Evolutionary conservation across 2,797 vertebrate genomes (phyloP).

Genomic region (Pogonophryne albipinna): DNA sequence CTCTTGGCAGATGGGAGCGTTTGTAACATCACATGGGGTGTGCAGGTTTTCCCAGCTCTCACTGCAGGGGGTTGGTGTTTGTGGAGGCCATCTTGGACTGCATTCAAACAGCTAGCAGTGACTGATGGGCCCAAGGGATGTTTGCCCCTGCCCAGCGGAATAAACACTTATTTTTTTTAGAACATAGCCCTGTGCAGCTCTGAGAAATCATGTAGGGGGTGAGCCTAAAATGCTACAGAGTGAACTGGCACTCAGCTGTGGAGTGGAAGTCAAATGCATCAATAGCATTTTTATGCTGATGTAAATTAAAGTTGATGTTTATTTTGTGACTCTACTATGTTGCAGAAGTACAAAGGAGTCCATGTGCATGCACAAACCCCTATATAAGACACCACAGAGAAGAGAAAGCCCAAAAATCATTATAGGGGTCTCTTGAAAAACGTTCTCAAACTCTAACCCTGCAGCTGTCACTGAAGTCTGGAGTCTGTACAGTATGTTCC

Average conservation of each 20-base stretch:
- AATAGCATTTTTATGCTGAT: conserved; percentile 39
- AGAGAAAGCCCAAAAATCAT: no score
- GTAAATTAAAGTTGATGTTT: conserved; percentile 25
- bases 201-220: conserved; percentile 60
- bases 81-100: conserved; percentile 60
- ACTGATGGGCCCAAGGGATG: conserved; percentile 71
- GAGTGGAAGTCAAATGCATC: conserved; percentile 49
- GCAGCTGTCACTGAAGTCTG: not conserved
- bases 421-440: not conserved
- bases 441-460: not conserved
- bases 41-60: conserved; percentile 55
- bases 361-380: no score
- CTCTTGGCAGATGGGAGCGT: conserved; percentile 60
- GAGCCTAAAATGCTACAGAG: conserved; percentile 65
- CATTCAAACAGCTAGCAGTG: conserved; percentile 69
- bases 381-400: no score
- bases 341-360: no score
- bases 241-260: conserved; percentile 53
- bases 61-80: conserved; percentile 15
- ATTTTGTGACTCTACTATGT: no score
- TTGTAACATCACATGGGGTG: conserved; percentile 49
- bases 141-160: conserved; percentile 65
- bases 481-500: conserved; percentile 5
- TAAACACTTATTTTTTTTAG: conserved; percentile 44
- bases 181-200: conserved; percentile 29